Evolutionary conservation across 2,888 invertebrate species (phyloP).

Genomic region (Pseudococcus viburni): DNA sequence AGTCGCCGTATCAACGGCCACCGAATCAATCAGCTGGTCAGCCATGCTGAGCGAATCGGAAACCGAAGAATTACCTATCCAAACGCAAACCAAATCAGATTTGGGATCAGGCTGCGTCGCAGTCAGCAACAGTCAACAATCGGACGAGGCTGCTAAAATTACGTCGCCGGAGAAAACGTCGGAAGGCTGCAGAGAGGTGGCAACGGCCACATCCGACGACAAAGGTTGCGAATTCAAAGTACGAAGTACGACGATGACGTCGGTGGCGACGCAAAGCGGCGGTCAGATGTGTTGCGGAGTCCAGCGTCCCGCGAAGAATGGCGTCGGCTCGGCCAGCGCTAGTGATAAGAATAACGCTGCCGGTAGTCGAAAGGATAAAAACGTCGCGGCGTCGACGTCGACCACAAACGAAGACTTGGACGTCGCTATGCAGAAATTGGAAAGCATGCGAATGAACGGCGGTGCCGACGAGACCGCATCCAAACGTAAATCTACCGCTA

Average conservation of each 20-base stretch:
- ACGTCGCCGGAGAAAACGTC: background rate
- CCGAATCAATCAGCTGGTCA: background rate
- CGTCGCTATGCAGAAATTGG: conserved; percentile 60
- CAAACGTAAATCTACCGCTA: conserved; percentile 50
- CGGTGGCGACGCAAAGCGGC: background rate
- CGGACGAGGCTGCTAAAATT: background rate
- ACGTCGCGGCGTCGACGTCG: background rate
- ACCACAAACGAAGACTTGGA: conserved; percentile 33
- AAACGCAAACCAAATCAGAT: background rate
- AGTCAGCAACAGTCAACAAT: background rate
- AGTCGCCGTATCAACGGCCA: background rate
- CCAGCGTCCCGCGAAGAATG: background rate
- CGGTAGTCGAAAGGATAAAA: background rate
- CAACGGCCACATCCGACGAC: background rate
- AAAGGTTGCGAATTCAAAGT: background rate
- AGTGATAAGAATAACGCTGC: background rate
- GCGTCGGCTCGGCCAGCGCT: background rate
- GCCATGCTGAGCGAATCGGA: background rate
- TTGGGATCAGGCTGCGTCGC: background rate
- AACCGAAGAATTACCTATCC: background rate
- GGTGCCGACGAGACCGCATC: background rate
- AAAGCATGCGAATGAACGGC: conserved; percentile 56
- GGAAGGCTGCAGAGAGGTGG: background rate
- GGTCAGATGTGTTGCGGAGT: conserved; percentile 26
- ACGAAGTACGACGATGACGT: background rate